phyloP scores from a whole-genome alignment of 92 coral and sea anemone genomes.

The Paragorgia papillata region DNA sequence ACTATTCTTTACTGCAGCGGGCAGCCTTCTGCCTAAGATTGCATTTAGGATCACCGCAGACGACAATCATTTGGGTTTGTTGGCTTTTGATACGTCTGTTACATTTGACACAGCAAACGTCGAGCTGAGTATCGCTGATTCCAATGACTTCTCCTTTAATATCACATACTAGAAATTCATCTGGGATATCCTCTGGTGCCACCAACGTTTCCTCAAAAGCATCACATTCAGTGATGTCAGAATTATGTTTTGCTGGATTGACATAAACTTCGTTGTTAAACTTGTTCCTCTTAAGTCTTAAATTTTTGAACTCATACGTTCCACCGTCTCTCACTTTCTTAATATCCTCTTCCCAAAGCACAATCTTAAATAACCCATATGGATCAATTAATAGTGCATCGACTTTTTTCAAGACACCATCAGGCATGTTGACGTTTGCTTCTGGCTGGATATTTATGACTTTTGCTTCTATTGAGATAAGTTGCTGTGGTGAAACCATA shows the following conservation, averaged over 20 bases:
- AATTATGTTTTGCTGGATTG: conserved; percentile 5
- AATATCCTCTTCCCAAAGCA: conserved; percentile 54
- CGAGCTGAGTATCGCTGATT: conserved; percentile 16
- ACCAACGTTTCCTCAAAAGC: conserved; percentile 1
- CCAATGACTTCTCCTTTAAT: conserved; percentile 28
- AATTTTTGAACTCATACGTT: conserved; percentile 53
- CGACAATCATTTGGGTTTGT: too few relatives aligned
- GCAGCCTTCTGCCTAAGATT: conserved; percentile 7
- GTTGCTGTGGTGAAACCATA: conserved; percentile 26
- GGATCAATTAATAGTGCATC: conserved; percentile 53
- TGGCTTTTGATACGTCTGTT: conserved; percentile 15
- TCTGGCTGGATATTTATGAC: conserved; percentile 38
- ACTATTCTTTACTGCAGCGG: conserved; percentile 10
- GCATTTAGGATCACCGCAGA: conserved; percentile 16
- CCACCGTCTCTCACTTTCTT: conserved; percentile 52
- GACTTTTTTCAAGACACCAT: conserved; percentile 45
- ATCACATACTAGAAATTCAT: neutral
- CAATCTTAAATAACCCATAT: conserved; percentile 46
- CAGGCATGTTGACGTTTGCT: conserved; percentile 23
- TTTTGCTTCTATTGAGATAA: conserved; percentile 50
- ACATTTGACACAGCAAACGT: conserved; percentile 31
- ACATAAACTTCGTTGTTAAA: conserved; percentile 8
- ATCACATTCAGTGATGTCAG: neutral
- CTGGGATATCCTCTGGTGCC: conserved; percentile 2
- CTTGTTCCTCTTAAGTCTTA: conserved; percentile 46